Percentiles rank a stretch among this genome's conserved stretches.
These are phyloP conservation scores for Elanoides forficatus DNA, from an alignment of 2,113 vertebrate genomes.

Conservation along the genomic window DNA sequence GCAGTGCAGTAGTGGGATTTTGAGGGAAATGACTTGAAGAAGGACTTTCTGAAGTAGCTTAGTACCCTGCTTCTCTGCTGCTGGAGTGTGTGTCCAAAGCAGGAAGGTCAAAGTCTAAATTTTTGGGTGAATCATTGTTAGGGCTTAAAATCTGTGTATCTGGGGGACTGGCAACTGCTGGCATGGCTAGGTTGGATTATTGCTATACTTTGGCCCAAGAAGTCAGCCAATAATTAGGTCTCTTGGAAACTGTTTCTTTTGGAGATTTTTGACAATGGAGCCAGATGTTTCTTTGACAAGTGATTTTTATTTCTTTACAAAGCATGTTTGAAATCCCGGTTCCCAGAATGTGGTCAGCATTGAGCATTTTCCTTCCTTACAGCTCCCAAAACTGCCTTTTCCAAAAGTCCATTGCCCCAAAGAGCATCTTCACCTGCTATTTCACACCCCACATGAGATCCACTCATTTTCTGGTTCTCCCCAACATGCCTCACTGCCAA, in stretches of 20 bases:
- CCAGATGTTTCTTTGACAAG: neutral
- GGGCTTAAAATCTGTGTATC: neutral
- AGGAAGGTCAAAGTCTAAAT: neutral
- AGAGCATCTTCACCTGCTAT: neutral
- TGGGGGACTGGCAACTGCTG: neutral
- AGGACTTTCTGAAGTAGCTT: neutral
- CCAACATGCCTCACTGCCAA: neutral
- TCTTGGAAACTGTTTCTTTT: neutral
- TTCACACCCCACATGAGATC: neutral
- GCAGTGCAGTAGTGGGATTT: neutral
- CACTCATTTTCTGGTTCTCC: neutral
- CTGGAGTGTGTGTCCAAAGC: neutral
- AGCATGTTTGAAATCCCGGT: neutral
- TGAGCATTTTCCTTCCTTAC: neutral
- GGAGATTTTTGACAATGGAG: neutral
- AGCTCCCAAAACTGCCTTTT: neutral
- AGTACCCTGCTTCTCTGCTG: neutral
- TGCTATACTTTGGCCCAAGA: neutral
- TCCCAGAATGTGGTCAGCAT: neutral
- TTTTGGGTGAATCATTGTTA: neutral
- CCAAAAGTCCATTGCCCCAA: neutral
- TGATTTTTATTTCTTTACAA: neutral
- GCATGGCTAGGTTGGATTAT: neutral
- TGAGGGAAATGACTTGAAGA: neutral
- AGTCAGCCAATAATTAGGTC: neutral